phyloP scores from a whole-genome alignment of 2,113 vertebrate genomes.

The Acanthisitta chloris region DNA sequence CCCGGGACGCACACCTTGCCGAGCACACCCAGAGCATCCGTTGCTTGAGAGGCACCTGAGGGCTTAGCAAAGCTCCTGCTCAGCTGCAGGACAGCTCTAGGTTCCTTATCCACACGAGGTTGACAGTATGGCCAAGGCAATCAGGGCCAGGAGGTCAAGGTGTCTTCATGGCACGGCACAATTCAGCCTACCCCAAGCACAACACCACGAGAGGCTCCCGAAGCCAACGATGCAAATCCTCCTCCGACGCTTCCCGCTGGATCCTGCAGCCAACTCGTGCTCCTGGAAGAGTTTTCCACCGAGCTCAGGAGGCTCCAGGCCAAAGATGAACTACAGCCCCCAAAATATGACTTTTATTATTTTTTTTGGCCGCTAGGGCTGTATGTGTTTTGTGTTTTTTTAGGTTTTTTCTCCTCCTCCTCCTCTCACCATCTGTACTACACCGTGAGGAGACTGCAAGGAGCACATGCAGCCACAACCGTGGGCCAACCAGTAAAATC shows the following conservation, averaged over 20 bases:
- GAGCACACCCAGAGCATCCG: constrained; percentile 72
- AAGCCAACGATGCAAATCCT: constrained; percentile 67
- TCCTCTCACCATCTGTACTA: constrained; percentile 74
- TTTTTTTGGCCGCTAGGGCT: no score
- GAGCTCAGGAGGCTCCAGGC: no score
- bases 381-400: no score
- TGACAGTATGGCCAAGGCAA: constrained; percentile 66
- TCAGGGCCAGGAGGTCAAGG: constrained; percentile 67
- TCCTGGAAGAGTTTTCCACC: no score
- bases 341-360: no score
- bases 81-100: constrained; percentile 62
- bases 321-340: no score
- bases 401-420: no score
- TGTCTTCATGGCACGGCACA: constrained; percentile 62
- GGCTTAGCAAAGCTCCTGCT: constrained; percentile 71
- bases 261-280: no score
- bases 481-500: no score
- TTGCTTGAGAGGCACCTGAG: constrained; percentile 68
- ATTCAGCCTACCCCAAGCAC: constrained; percentile 46
- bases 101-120: constrained; percentile 68
- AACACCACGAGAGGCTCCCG: constrained; percentile 51
- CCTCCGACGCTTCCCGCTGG: no score
- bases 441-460: constrained; percentile 59
- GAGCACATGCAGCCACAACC: constrained; percentile 76
- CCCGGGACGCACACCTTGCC: constrained; percentile 68